Evolutionary conservation across 2,797 vertebrate species (phyloP).

Genomic region (Halcyon badia): DNA sequence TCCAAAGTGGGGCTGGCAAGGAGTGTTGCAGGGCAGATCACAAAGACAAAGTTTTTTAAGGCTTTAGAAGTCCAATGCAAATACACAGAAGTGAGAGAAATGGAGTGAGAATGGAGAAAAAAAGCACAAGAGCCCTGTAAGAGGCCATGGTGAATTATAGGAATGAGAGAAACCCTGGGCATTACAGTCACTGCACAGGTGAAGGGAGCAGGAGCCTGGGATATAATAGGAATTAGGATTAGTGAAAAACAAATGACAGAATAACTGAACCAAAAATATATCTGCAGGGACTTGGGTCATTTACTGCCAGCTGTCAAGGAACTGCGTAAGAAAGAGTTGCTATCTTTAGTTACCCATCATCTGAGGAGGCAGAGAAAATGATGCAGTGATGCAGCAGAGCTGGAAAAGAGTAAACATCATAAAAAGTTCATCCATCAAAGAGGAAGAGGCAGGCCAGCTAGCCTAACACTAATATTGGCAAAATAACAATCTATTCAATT

Average conservation of each 20-base stretch:
- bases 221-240: slow-evolving; percentile 8
- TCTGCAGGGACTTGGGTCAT: slow-evolving; percentile 5
- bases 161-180: background rate
- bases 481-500: background rate
- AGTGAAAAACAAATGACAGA: background rate
- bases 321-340: background rate
- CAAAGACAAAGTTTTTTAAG: background rate
- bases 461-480: background rate
- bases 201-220: background rate
- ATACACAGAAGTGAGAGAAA: background rate
- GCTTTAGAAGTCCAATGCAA: background rate
- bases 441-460: background rate
- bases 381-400: background rate
- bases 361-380: slow-evolving; percentile 33
- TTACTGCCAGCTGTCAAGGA: slow-evolving; percentile 22
- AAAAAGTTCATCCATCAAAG: background rate
- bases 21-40: background rate
- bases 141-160: background rate
- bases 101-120: background rate
- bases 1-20: background rate
- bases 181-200: background rate
- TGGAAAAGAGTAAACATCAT: background rate
- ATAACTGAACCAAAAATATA: slow-evolving; percentile 33
- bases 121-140: background rate
- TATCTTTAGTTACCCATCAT: slow-evolving; percentile 17